A percentile compares a stretch with the other conserved stretches of the same genome.
Evolutionary conservation across 2,888 invertebrate genomes (phyloP).

Genomic region (Volucella zonaria): DNA sequence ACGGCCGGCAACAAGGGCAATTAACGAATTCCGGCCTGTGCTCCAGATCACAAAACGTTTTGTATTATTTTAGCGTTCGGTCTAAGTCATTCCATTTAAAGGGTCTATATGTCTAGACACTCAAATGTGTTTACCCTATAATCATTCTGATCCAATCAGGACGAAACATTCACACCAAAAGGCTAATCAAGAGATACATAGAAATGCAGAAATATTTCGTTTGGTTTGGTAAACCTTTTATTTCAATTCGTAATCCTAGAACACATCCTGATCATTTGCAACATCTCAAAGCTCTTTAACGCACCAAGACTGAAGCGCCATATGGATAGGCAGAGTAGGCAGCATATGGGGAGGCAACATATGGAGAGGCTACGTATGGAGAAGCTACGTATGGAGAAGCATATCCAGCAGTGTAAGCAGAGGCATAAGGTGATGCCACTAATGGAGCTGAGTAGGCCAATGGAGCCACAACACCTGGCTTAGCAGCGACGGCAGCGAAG

Average conservation of each 20-base stretch:
- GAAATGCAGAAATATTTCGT: not conserved
- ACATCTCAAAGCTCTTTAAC: conserved; percentile 43
- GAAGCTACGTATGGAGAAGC: conserved; percentile 74
- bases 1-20: no score
- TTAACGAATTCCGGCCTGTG: no score
- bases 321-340: conserved; percentile 74
- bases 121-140: no score
- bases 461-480: conserved; percentile 77
- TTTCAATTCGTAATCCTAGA: conserved; percentile 1
- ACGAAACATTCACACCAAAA: not conserved
- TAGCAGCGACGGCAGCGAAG: conserved; percentile 77
- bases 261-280: not conserved
- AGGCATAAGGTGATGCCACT: conserved; percentile 72
- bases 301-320: conserved; percentile 69
- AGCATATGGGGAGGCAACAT: conserved; percentile 75
- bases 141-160: no score
- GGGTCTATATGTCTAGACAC: no score
- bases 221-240: not conserved
- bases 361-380: conserved; percentile 76
- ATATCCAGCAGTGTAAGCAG: conserved; percentile 66
- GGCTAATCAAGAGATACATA: not conserved
- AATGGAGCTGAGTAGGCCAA: conserved; percentile 76
- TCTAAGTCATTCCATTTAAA: no score
- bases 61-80: no score
- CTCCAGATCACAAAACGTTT: no score